Conservation (phyloP, 2,797 vertebrate genomes). For the Toxotes lorentzi region DNA sequence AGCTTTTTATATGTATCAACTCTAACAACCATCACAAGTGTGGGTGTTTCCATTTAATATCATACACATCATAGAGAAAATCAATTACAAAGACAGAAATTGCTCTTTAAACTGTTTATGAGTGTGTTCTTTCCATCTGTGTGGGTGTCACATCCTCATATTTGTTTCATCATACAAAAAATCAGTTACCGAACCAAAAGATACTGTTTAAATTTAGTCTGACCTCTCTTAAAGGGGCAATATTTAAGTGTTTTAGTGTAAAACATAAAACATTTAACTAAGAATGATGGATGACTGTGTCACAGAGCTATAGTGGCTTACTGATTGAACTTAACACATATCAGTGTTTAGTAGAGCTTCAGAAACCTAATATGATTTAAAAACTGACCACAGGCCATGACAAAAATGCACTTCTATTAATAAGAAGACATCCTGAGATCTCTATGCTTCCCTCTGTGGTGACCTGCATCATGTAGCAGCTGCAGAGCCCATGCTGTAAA, state of each 20-base stretch:
- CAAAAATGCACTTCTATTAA: constrained; percentile 15
- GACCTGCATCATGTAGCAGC: constrained; percentile 67
- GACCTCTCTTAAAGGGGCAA: background rate
- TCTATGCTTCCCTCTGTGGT: constrained; percentile 21
- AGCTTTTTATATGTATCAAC: constrained; percentile 63
- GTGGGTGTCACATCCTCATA: constrained; percentile 24
- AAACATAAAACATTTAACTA: too few relatives aligned
- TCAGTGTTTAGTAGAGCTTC: background rate
- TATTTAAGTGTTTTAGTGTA: too few relatives aligned
- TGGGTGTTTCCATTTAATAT: constrained; percentile 45
- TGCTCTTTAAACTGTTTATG: constrained; percentile 31
- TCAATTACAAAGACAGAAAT: constrained; percentile 36
- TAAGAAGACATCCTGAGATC: constrained; percentile 33
- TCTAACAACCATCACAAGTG: constrained; percentile 28
- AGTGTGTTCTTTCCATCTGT: background rate
- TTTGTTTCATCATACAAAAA: constrained; percentile 10
- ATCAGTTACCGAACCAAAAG: background rate
- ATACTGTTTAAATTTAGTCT: background rate
- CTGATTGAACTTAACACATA: background rate
- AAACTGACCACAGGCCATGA: constrained; percentile 23
- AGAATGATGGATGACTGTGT: background rate
- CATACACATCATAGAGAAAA: constrained; percentile 39
- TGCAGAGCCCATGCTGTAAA: constrained; percentile 56
- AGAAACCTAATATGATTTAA: background rate
- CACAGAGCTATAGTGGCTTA: background rate